Conservation (phyloP, 2,888 invertebrate genomes). For the Chrysomela aeneicollis region DNA sequence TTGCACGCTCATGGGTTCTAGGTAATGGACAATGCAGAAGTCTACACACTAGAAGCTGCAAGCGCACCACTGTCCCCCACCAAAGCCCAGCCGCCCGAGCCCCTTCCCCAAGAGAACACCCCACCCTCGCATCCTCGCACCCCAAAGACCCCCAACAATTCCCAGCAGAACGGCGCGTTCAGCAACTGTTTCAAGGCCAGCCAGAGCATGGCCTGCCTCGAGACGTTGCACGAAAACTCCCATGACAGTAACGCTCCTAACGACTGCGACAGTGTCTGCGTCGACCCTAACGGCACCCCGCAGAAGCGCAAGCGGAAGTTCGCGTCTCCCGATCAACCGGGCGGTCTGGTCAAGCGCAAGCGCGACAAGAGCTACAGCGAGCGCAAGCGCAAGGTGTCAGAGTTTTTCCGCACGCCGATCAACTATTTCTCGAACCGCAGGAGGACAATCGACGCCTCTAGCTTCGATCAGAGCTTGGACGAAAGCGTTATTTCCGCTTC, state of each 20-base stretch:
- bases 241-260: constrained; percentile 48
- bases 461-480: constrained; percentile 52
- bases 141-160: constrained; percentile 35
- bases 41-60: constrained; percentile 72
- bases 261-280: constrained; percentile 45
- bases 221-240: constrained; percentile 54
- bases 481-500: constrained; percentile 57
- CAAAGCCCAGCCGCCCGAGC: constrained; percentile 50
- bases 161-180: constrained; percentile 27
- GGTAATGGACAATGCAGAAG: constrained; percentile 74
- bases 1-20: constrained; percentile 62
- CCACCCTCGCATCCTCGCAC: constrained; percentile 30
- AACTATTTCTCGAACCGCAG: constrained; percentile 58
- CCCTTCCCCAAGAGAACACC: constrained; percentile 37
- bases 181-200: constrained; percentile 33
- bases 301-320: constrained; percentile 49
- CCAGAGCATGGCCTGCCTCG: constrained; percentile 42
- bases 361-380: constrained; percentile 56
- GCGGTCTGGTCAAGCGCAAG: constrained; percentile 46
- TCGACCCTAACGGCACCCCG: constrained; percentile 38
- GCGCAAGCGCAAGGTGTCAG: constrained; percentile 53
- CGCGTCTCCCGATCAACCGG: constrained; percentile 47
- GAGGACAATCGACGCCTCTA: constrained; percentile 54
- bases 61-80: constrained; percentile 65
- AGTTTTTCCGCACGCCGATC: constrained; percentile 58